Base-by-base conservation (phyloP, 2,113 vertebrate species). In the Coreoperca whiteheadi region DNA sequence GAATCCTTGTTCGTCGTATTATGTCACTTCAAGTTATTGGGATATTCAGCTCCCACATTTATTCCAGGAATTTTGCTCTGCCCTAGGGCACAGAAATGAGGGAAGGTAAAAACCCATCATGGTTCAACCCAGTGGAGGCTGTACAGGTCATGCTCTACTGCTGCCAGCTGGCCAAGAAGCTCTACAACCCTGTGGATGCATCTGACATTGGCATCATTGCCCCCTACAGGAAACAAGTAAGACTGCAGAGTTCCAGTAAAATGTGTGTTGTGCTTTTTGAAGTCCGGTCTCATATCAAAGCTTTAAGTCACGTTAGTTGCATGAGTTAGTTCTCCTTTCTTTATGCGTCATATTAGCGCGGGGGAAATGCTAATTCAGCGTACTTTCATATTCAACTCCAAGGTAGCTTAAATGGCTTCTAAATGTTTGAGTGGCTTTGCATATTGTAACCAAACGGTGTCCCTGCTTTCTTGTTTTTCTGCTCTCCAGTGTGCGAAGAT, bases 101-200 rank as follows among this genome's bases (percentile, higher is more conserved):
- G 6, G 98, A 99, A 91, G 95, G 97, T 28, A 91, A 32, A 60
- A 99, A 96, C 89, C 97, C 97, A 0, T 99, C 98, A 0, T 98
- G 97, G 98, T 99, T 99, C 91, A 99, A 98, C 82, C 96, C 98
- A 1, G 88, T 92, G 0, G 98, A 99, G 85, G 98, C 97, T 0
- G 97, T 99, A 41, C 97, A 98, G 77, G 96, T 96, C 34, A 97
- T 99, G 97, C 92, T 94, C 32, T 99, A 99, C 93, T 97, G 97
- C 91, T 98, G 96, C 90, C 95, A 98, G 11, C 95, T 99, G 74
- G 92, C 95, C 56, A 96, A 96, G 89, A 95, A 92, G 75, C 87
- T 96, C 53, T 95, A 92, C 32, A 89, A 93, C 50, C 94, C 91
- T 6, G 95, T 99, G 23, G 72, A 93, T 0, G 46, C 89, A 12